phyloP scores from a whole-genome alignment of 2,113 vertebrate genomes.

The Anoura caudifer region DNA sequence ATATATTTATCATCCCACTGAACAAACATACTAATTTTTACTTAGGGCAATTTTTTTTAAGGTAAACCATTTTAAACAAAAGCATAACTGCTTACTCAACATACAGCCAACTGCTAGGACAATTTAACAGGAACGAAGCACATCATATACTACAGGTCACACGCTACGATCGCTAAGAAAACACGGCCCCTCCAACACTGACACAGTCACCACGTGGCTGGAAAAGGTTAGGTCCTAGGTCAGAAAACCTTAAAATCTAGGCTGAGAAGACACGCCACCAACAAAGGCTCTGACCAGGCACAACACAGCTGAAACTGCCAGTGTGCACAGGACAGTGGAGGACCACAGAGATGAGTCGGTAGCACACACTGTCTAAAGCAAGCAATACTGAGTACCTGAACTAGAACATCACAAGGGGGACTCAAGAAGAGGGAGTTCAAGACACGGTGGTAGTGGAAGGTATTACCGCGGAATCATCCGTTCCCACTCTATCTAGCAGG shows the following conservation, averaged over 20 bases:
- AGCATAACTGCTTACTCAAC: background rate
- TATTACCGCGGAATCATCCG: background rate
- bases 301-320: background rate
- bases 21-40: background rate
- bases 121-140: background rate
- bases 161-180: background rate
- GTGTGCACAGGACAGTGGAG: background rate
- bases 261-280: background rate
- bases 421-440: background rate
- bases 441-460: background rate
- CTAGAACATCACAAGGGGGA: background rate
- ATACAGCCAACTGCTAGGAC: background rate
- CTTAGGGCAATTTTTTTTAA: background rate
- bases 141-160: background rate
- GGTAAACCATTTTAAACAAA: background rate
- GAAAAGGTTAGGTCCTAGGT: background rate
- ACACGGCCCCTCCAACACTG: background rate
- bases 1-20: background rate
- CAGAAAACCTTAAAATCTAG: conserved; percentile 4
- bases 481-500: background rate
- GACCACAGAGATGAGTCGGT: background rate
- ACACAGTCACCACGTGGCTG: background rate
- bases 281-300: background rate
- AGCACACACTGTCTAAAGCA: background rate
- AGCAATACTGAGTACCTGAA: background rate